Evolutionary conservation across 2,113 vertebrate genomes (phyloP).

Genomic region (Peromyscus polionotus): DNA sequence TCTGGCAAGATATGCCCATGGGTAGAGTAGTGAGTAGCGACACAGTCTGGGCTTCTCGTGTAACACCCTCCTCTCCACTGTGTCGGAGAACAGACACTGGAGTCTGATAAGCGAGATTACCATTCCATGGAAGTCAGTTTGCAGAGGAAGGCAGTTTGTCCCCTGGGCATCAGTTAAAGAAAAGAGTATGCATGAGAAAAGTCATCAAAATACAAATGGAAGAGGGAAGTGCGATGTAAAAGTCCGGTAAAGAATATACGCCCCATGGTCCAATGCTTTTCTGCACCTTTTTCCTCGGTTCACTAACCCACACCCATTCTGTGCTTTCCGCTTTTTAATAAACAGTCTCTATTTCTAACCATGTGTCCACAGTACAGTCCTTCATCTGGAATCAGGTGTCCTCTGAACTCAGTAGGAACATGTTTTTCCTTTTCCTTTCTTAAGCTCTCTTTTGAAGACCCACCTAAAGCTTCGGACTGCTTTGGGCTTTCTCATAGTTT

Average conservation of each 20-base stretch:
- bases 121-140: neutral
- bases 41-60: neutral
- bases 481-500: neutral
- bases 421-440: neutral
- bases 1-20: neutral
- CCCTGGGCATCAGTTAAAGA: neutral
- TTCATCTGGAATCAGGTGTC: neutral
- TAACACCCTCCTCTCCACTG: too few species aligned
- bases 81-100: too few species aligned
- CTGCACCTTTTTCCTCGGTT: too few species aligned
- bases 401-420: neutral
- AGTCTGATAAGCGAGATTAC: neutral
- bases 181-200: neutral
- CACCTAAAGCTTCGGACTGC: too few species aligned
- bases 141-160: neutral
- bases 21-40: neutral
- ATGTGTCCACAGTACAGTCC: neutral
- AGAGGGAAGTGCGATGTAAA: too few species aligned
- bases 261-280: neutral
- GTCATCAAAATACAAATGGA: neutral
- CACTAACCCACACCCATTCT: neutral
- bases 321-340: neutral
- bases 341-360: neutral
- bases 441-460: neutral
- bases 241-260: neutral